These are phyloP conservation scores for Harpegnathos saltator DNA, from an alignment of 1,140 invertebrate species.

Conservation along the genomic window DNA sequence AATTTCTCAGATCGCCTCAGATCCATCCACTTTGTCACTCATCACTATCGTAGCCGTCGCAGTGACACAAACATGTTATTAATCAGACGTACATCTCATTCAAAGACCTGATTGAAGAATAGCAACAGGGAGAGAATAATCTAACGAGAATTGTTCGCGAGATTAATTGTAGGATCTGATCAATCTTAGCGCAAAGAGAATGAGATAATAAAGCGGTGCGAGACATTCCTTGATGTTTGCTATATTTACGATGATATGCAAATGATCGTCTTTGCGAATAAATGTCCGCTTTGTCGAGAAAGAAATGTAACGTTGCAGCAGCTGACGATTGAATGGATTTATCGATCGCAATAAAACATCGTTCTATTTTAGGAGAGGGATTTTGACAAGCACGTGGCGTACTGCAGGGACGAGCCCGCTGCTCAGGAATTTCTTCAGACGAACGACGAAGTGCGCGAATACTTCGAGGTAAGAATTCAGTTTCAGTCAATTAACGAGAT, in stretches of 20 bases:
- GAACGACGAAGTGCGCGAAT: slow-evolving; percentile 90
- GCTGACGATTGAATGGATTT: background rate
- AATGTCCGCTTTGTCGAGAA: background rate
- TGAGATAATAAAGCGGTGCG: no score
- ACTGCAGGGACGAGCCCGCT: slow-evolving; percentile 94
- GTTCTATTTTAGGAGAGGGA: slow-evolving; percentile 90
- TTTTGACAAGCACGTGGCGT: slow-evolving; percentile 96
- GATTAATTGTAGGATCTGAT: no score
- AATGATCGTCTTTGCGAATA: background rate
- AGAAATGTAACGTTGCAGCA: background rate
- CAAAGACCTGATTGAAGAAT: no score
- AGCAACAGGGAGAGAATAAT: no score
- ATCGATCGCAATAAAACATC: background rate
- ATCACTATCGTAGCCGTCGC: no score
- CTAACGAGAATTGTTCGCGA: no score
- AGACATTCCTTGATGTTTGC: background rate
- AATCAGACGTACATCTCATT: no score
- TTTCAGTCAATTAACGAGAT: slow-evolving; percentile 4
- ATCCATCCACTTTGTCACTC: no score
- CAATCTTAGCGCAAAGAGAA: no score
- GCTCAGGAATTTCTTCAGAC: slow-evolving; percentile 93
- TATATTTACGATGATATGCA: background rate
- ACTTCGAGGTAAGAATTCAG: slow-evolving; percentile 91
- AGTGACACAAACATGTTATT: no score
- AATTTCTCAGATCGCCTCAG: no score